Percentiles rank a stretch among this genome's conserved stretches.
phyloP scores from a whole-genome alignment of 2,888 invertebrate species.

The Drosophila formosana region DNA sequence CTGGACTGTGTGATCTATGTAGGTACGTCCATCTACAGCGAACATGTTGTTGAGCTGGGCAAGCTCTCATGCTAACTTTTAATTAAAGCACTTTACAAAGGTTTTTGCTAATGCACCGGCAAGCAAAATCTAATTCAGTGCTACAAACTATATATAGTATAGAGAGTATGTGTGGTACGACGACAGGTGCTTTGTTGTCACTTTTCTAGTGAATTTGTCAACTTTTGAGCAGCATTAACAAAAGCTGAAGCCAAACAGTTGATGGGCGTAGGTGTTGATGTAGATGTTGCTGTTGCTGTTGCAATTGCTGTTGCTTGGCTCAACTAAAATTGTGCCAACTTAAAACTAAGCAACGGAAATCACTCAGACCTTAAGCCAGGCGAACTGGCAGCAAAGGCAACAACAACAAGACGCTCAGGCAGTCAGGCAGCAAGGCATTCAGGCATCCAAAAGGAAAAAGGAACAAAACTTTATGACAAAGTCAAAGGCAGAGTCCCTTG shows the following conservation, averaged over 20 bases:
- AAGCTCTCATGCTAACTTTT: conserved; percentile 18
- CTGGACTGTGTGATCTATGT: background rate
- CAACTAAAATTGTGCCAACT: conserved; percentile 32
- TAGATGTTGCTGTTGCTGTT: background rate
- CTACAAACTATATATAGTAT: background rate
- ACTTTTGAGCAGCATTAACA: conserved; percentile 44
- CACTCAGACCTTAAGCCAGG: conserved; percentile 42
- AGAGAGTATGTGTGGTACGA: conserved; percentile 10
- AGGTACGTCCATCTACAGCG: background rate
- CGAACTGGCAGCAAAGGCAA: background rate
- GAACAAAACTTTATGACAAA: conserved; percentile 55
- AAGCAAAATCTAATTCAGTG: background rate
- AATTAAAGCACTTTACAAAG: conserved; percentile 45
- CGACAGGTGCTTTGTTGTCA: conserved; percentile 30
- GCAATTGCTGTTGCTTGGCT: background rate
- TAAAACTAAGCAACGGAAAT: conserved; percentile 49
- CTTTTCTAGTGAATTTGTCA: conserved; percentile 53
- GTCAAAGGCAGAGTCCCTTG: conserved; percentile 49
- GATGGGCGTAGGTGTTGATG: background rate
- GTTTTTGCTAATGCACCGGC: conserved; percentile 33
- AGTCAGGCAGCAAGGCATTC: conserved; percentile 20
- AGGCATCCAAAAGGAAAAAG: conserved; percentile 27
- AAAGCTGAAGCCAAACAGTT: conserved; percentile 21
- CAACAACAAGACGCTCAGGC: conserved; percentile 17
- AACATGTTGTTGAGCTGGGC: background rate